Evolutionary conservation across 2,797 vertebrate species (phyloP), one percentile per base, ranked within the genome.

Genomic region (Danio aesculapii): DNA sequence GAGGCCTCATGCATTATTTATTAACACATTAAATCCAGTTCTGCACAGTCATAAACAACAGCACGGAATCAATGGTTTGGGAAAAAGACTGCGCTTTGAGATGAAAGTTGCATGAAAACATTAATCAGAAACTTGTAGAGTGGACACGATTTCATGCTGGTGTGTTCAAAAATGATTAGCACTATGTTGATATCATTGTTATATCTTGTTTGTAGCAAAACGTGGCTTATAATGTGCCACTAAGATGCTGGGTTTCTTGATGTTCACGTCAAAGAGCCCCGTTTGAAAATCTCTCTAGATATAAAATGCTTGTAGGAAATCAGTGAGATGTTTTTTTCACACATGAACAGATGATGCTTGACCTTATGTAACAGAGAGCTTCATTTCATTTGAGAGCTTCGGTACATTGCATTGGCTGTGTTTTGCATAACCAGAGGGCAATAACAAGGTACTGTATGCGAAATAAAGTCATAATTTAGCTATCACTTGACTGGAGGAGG

Each of bases 1-100:
- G 9, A 75, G 21, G 53, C 43, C 11, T 19, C 30, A 43, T 6
- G n/a, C 61, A 44, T 66, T 55, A 66, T 76, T 76, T 30, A 30
- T 30, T 30, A 76, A 76, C 43, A n/a, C 49, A 53, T 9, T 12
- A 44, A 12, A 64, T 43, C n/a, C 30, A 52, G 41, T 75, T 41
- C 46, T 6, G 16, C 16, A 39, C 11, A 43, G 13, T 62, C 21
- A 53, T 21, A 64, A 64, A 53, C n/a, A 66, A 64, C 50, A 55
- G 17, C 21, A 50, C 39, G 43, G 55, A 46, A 55, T 66, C 7
- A 46, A 21, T 30, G 30, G 30, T 44, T 44, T 44, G 39, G 16
- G 8, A 62, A 62, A 5, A 59, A 46, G 16, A 14, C 17, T 2
- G 47, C 17, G 59, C 49, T 39, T 43, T 16, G 21, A 75, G 16